Evolutionary conservation across 1,140 invertebrate species (phyloP), one percentile per base, ranked within the genome.

Genomic region (Brachionus sp.): DNA sequence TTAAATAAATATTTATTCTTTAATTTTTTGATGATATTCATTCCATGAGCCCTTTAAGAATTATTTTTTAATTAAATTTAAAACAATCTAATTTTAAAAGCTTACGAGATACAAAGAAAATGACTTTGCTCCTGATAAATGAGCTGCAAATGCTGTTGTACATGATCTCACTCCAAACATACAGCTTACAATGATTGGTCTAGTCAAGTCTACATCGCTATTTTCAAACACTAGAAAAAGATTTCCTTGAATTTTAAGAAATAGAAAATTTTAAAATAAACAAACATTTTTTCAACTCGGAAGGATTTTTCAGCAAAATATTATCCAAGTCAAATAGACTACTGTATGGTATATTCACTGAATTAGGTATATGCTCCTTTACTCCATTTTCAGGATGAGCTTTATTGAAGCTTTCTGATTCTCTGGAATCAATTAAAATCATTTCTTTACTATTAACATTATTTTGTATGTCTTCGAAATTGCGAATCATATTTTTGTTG

Each of bases 11-110:
- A 10, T 16, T 2, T 57, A 57, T 57, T 16, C 2, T 44, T 19
- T 77, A 7, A 37, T 37, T 64, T 62, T 57, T 68, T 68, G 62
- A n/a, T 37, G 12, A 19, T 23, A 83, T 46, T 83, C 82, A 33
- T 57, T 83, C 57, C 57, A 83, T n/a, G 82, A 83, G 0, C 82
- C 82, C 82, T 83, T 33, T 9, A 53, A 68, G 44, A 83, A 25
- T 16, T 29, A 25, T 57, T 12, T 62, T 33, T 6, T 19, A 70
- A 35, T 39, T 5, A 12, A 42, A 12, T 23, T 37, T 39, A 5
- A 39, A 66, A 23, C 57, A 16, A n/a, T 33, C 2, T 37, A 42
- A 50, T 5, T 23, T 3, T 2, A 29, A 29, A 29, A 29, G 0
- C 9, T 50, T 62, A 83, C 66, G 4, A 23, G 35, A 53, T 70